Evolutionary conservation across 64 coral and sea anemone species (phyloP).

Genomic region (Pocillopora verrucosa): DNA sequence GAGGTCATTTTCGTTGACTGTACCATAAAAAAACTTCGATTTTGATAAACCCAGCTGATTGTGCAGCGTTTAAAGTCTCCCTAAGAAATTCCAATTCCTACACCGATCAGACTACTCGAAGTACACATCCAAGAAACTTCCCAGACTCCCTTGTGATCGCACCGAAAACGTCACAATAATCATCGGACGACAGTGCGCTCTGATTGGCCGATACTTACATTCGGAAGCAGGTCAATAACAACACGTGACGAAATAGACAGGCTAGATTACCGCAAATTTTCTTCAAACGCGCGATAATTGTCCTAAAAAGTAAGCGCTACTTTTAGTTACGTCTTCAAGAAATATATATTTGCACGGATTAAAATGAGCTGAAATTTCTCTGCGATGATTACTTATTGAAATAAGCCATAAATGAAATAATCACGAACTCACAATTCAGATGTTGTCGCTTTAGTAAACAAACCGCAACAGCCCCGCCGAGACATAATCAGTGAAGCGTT

Average conservation of each 20-base stretch:
- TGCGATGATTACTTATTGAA: background rate
- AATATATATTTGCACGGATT: background rate
- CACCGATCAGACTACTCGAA: conserved; percentile 38
- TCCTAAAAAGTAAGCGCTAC: background rate
- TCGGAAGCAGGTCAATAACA: conserved; percentile 29
- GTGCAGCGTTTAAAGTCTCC: conserved; percentile 34
- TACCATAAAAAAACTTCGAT: conserved; percentile 33
- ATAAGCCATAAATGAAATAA: background rate
- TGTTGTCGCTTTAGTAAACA: background rate
- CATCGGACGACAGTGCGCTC: background rate
- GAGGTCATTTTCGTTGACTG: conserved; percentile 57
- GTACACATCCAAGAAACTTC: conserved; percentile 38
- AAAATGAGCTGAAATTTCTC: background rate
- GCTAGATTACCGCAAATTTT: background rate
- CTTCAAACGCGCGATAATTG: background rate
- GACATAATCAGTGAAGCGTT: background rate
- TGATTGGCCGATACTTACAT: conserved; percentile 30
- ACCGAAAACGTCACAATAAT: conserved; percentile 42
- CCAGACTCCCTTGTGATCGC: conserved; percentile 32
- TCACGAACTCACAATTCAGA: background rate
- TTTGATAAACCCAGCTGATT: conserved; percentile 43
- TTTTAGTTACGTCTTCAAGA: background rate
- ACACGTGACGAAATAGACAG: conserved; percentile 46
- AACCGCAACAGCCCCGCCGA: background rate
- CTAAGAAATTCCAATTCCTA: conserved; percentile 21